Conservation (phyloP, 2,113 vertebrate species). For the Herpetotheres cachinnans region DNA sequence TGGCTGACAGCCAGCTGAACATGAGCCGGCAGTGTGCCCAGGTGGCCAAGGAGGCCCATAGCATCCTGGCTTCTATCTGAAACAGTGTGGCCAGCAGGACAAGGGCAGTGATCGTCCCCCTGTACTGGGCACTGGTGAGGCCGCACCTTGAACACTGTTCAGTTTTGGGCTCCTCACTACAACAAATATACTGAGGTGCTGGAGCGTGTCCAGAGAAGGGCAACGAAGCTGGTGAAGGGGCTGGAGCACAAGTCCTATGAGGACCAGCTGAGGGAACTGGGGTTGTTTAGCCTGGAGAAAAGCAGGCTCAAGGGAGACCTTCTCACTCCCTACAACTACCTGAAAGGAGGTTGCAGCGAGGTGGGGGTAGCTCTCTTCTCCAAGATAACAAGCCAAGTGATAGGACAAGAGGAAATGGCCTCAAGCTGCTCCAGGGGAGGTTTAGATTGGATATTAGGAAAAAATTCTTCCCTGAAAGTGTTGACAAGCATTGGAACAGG, state of each 20-base stretch:
- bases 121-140: neutral
- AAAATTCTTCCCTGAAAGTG: neutral
- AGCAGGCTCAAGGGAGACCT: neutral
- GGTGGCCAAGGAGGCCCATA: neutral
- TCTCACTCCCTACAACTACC: neutral
- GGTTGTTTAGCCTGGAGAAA: neutral
- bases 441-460: neutral
- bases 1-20: neutral
- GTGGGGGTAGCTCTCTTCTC: neutral
- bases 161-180: neutral
- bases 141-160: neutral
- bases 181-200: neutral
- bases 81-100: neutral
- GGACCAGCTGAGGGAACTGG: neutral
- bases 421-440: neutral
- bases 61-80: neutral
- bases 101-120: neutral
- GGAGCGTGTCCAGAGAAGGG: rapidly evolving
- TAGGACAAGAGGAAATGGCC: neutral
- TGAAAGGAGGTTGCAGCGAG: neutral
- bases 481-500: neutral
- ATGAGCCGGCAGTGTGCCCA: neutral
- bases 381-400: too few species aligned
- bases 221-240: neutral
- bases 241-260: neutral